Percentiles rank a stretch among this genome's conserved stretches.
These are phyloP conservation scores for Sepiola atlantica DNA, from an alignment of 2,888 invertebrate species.

Conservation along the genomic window DNA sequence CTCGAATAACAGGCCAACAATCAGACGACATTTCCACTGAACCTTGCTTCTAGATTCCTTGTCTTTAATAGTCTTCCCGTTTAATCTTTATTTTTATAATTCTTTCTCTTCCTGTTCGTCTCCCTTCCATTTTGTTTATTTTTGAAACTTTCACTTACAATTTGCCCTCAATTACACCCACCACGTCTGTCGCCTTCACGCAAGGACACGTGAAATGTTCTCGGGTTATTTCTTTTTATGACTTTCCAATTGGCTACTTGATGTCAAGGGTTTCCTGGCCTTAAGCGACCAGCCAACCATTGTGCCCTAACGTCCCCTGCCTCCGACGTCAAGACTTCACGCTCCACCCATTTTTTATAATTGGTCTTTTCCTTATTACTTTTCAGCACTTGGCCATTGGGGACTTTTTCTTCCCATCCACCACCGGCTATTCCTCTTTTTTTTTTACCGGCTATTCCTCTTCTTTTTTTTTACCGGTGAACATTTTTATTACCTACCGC, in stretches of 20 bases:
- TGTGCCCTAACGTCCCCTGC: background rate
- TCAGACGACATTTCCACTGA: background rate
- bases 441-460: background rate
- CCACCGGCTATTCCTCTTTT: background rate
- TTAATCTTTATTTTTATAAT: background rate
- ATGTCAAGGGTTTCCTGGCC: background rate
- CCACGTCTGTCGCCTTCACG: background rate
- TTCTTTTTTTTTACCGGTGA: background rate
- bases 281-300: background rate
- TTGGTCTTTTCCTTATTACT: conserved; percentile 32
- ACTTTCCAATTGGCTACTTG: conserved; percentile 20
- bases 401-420: background rate
- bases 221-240: background rate
- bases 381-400: conserved; percentile 10
- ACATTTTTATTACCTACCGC: conserved; percentile 10
- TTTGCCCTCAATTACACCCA: background rate
- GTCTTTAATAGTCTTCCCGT: background rate
- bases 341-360: conserved; percentile 21
- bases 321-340: background rate
- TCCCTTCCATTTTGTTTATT: background rate
- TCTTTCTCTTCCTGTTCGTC: background rate
- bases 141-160: background rate
- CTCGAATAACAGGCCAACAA: background rate
- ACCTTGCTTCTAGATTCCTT: background rate
- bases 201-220: background rate